Percentiles rank a stretch among this genome's conserved stretches.
Conservation (phyloP, 2,797 vertebrate genomes). For the Anguilla marmorata region DNA sequence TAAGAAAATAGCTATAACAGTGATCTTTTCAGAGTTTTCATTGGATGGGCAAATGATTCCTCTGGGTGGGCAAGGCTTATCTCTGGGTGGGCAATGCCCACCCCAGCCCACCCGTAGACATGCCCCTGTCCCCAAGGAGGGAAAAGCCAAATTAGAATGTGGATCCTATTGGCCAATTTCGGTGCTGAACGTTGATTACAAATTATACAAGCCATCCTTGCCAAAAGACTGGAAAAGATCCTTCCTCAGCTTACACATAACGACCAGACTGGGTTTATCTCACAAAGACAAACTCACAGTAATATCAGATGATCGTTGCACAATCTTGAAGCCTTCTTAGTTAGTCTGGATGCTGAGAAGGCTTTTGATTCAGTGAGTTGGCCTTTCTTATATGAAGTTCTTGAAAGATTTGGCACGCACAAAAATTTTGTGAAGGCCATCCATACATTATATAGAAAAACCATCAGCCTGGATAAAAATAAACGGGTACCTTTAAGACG, state of each 20-base stretch:
- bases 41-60: too few relatives aligned
- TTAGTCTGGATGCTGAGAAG: constrained; percentile 37
- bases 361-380: constrained; percentile 33
- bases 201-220: constrained; percentile 41
- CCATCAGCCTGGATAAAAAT: constrained; percentile 13
- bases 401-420: constrained; percentile 29
- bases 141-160: constrained; percentile 36
- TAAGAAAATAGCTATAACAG: too few relatives aligned
- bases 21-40: too few relatives aligned
- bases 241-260: constrained; percentile 33
- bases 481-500: constrained; percentile 22
- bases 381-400: constrained; percentile 26
- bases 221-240: constrained; percentile 24
- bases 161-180: constrained; percentile 26
- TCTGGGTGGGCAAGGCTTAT: too few relatives aligned
- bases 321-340: background rate
- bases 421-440: constrained; percentile 7
- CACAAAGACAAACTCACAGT: constrained; percentile 36
- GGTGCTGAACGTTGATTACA: constrained; percentile 33
- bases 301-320: constrained; percentile 36
- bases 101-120: too few relatives aligned
- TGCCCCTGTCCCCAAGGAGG: background rate
- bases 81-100: too few relatives aligned
- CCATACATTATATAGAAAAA: background rate
- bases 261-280: constrained; percentile 37